Conservation (phyloP, 1,140 invertebrate genomes). For the Lepidotrigona ventralis region DNA sequence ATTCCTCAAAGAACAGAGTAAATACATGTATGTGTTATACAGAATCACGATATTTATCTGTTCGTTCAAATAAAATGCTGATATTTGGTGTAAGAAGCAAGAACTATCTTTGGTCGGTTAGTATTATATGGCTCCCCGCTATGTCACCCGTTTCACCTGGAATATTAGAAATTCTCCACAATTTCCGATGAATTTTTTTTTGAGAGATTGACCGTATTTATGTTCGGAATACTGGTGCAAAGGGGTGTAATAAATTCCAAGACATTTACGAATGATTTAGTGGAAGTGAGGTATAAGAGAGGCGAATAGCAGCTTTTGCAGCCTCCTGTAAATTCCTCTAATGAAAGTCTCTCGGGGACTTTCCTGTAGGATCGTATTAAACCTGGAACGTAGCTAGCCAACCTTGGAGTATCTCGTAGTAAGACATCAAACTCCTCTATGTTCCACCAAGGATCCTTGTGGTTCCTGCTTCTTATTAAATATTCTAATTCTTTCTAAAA, state of each 20-base stretch:
- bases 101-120: no score
- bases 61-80: no score
- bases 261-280: constrained; percentile 75
- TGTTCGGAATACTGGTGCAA: constrained; percentile 58
- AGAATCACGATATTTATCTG: no score
- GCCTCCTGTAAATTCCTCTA: constrained; percentile 77
- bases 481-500: constrained; percentile 29
- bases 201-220: background rate
- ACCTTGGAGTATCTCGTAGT: constrained; percentile 52
- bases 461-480: constrained; percentile 52
- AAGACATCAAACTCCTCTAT: constrained; percentile 35
- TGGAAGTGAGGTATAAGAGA: constrained; percentile 56
- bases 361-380: constrained; percentile 75
- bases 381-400: constrained; percentile 73
- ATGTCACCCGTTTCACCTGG: no score
- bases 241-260: constrained; percentile 72
- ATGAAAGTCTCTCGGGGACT: constrained; percentile 76
- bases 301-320: constrained; percentile 46
- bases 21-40: no score
- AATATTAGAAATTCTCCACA: background rate
- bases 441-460: background rate
- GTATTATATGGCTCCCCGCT: no score
- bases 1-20: no score
- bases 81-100: no score
- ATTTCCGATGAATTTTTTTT: background rate